Evolutionary conservation across 2,113 vertebrate species (phyloP).

Genomic region (Solea solea): DNA sequence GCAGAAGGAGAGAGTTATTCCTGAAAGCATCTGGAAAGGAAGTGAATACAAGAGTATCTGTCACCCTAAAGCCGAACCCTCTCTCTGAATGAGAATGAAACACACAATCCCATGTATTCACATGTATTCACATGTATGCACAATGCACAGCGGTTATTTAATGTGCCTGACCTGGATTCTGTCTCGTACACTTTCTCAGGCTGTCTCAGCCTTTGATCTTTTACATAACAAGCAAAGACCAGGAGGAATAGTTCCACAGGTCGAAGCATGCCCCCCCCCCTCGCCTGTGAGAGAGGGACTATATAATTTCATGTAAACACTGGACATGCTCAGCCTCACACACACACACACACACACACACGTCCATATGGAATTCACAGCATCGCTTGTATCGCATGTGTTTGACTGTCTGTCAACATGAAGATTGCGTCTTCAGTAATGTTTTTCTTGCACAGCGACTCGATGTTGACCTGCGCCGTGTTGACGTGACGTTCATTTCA

Average conservation of each 20-base stretch:
- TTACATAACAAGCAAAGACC: constrained; percentile 4
- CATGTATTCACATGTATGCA: neutral
- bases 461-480: constrained; percentile 11
- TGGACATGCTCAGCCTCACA: neutral
- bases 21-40: constrained; percentile 20
- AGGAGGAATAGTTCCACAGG: constrained; percentile 2
- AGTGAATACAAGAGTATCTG: neutral
- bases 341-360: constrained; percentile 1
- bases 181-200: neutral
- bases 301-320: constrained; percentile 8
- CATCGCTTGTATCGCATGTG: neutral
- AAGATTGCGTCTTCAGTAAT: neutral
- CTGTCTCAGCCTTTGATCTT: constrained; percentile 1
- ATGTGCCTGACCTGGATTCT: neutral
- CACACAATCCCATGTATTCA: no score
- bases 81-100: neutral
- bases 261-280: neutral
- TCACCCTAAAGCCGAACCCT: neutral
- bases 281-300: neutral
- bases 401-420: no score
- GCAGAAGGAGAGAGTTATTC: constrained; percentile 17
- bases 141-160: neutral
- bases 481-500: neutral
- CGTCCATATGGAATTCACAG: constrained; percentile 20
- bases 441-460: no score